Base-by-base conservation (phyloP, 2,888 invertebrate species). In the Platerodrilus igneus region DNA sequence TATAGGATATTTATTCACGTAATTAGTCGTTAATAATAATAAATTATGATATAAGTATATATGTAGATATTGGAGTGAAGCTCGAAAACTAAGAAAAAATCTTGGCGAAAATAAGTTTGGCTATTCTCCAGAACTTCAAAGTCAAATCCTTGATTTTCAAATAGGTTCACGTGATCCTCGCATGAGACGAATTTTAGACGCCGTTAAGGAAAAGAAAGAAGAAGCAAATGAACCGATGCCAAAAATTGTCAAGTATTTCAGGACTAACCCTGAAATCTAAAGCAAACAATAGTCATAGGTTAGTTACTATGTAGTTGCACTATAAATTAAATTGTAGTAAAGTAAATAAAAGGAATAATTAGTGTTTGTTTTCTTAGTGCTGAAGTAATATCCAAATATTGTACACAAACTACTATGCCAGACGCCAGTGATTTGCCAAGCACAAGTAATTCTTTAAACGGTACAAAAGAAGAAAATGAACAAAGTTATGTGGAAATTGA, bases 21-120 rank as follows among this genome's bases (percentile, higher is more conserved):
- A 17, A 28, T 28, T 9, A 22, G 9, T 23, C 5, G 23, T n/a
- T 13, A 10, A n/a, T 32, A 9, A n/a, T 16, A 10, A 23, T 20
- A 17, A 20, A 17, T 26, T 17, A 5, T 10, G 16, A n/a, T n/a
- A n/a, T 18, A 11, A 16, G 14, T 26, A 15, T 45, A 15, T 43
- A 57, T 55, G 18, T 23, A 66, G 65, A 37, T 38, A 50, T 28
- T 58, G 55, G 59, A 53, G 61, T 3, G 42, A 45, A 39, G 31
- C 56, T 13, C 30, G 48, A 18, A 55, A 48, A 41, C 25, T 63
- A 4, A 62, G 53, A 32, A 40, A 52, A 16, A 33, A 35, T 5
- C 25, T 55, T 16, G 26, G 37, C 20, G 48, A 52, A n/a, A 59
- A 56, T 5, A 59, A 58, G 46, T 60, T 60, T 41, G 41, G 59